phyloP scores from a whole-genome alignment of 2,797 vertebrate genomes.

The Sebastes cheni region DNA sequence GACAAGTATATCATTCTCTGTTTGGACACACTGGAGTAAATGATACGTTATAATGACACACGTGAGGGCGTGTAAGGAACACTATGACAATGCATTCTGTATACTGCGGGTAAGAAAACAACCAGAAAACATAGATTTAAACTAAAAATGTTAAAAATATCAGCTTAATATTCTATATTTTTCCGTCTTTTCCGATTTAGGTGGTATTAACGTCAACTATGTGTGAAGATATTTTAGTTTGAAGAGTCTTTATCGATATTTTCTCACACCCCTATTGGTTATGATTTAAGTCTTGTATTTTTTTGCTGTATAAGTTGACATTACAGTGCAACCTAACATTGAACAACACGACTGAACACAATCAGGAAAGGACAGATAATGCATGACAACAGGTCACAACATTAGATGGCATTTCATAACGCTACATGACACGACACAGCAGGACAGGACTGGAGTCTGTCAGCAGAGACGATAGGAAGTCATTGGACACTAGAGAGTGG shows the following conservation, averaged over 20 bases:
- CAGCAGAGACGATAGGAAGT: not conserved
- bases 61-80: slow-evolving; percentile 7
- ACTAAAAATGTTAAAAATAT: not conserved
- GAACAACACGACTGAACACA: too few relatives aligned
- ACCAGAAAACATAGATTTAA: not conserved
- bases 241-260: not conserved
- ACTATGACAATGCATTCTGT: not conserved
- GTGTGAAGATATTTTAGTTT: not conserved
- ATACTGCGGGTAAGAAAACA: not conserved
- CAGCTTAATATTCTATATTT: not conserved
- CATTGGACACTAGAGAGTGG: not conserved
- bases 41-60: slow-evolving; percentile 37
- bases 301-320: not conserved
- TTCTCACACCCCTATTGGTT: too few relatives aligned
- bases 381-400: not conserved
- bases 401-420: not conserved
- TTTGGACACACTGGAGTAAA: slow-evolving; percentile 42
- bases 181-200: not conserved
- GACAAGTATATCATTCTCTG: slow-evolving; percentile 39
- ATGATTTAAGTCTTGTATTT: too few relatives aligned
- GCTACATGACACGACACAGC: not conserved
- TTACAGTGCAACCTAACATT: not conserved
- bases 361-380: not conserved
- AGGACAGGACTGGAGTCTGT: not conserved
- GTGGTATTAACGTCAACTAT: not conserved